These are phyloP conservation scores for Megathymus violae DNA, from an alignment of 1,140 invertebrate species.

Conservation along the genomic window DNA sequence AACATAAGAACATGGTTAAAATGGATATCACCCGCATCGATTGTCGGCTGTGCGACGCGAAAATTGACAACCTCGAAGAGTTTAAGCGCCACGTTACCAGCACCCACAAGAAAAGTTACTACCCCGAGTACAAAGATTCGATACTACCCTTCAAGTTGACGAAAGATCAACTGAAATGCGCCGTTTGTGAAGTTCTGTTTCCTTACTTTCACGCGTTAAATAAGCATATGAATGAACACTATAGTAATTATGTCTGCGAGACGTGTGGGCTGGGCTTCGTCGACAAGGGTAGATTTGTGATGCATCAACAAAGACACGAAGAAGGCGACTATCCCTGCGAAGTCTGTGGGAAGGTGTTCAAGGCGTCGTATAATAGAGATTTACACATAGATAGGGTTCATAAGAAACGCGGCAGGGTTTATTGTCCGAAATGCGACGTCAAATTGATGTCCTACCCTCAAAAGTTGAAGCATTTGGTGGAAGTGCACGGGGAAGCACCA, in stretches of 20 bases:
- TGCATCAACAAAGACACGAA: not conserved
- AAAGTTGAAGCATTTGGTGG: slow-evolving; percentile 38
- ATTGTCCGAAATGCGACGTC: slow-evolving; percentile 72
- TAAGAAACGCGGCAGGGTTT: slow-evolving; percentile 62
- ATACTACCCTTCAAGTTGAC: slow-evolving; percentile 65
- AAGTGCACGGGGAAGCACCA: not conserved
- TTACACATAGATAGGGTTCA: slow-evolving; percentile 72
- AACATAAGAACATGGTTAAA: slow-evolving; percentile 72
- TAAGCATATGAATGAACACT: slow-evolving; percentile 77
- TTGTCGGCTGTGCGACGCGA: slow-evolving; percentile 56
- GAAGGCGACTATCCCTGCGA: slow-evolving; percentile 76
- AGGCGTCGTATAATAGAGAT: slow-evolving; percentile 63
- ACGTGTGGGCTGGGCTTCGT: slow-evolving; percentile 86
- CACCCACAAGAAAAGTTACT: slow-evolving; percentile 65
- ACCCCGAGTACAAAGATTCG: slow-evolving; percentile 58
- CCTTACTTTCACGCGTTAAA: slow-evolving; percentile 74
- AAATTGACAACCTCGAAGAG: slow-evolving; percentile 56
- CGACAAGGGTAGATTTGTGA: slow-evolving; percentile 35
- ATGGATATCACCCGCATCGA: slow-evolving; percentile 68
- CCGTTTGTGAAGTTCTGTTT: slow-evolving; percentile 56
- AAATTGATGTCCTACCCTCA: slow-evolving; percentile 71
- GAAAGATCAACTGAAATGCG: slow-evolving; percentile 59
- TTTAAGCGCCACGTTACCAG: slow-evolving; percentile 61
- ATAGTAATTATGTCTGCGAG: slow-evolving; percentile 85
- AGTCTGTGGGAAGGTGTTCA: too few relatives aligned